Percentiles rank a stretch among this genome's conserved stretches.
Conservation (phyloP, 1,140 invertebrate genomes). For the Aphelinus certus region DNA sequence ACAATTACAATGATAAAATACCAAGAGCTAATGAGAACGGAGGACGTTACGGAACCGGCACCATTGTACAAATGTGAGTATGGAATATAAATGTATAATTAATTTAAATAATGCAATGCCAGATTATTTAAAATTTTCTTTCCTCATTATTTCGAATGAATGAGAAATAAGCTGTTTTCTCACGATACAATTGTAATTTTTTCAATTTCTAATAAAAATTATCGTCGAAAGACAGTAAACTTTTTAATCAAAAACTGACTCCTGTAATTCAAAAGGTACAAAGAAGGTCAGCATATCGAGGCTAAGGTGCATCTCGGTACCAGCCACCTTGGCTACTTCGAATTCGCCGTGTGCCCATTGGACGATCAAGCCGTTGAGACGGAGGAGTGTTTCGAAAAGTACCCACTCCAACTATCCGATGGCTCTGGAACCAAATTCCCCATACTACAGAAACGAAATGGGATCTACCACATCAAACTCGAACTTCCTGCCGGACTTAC, state of each 20-base stretch:
- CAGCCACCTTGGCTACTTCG: slow-evolving; percentile 68
- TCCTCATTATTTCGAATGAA: no score
- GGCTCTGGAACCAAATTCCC: slow-evolving; percentile 45
- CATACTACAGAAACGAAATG: no score
- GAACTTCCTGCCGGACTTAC: slow-evolving; percentile 64
- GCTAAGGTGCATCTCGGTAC: slow-evolving; percentile 65
- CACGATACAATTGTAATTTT: no score
- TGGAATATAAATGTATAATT: not conserved
- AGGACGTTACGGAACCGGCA: slow-evolving; percentile 69
- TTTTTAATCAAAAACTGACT: slow-evolving; percentile 2
- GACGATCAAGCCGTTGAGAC: slow-evolving; percentile 57
- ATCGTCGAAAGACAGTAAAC: no score
- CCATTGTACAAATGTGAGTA: slow-evolving; percentile 59
- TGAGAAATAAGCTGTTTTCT: no score
- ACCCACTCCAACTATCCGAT: slow-evolving; percentile 62
- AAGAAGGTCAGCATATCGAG: slow-evolving; percentile 55
- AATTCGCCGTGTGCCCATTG: slow-evolving; percentile 68
- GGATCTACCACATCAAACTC: slow-evolving; percentile 27
- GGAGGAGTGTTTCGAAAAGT: slow-evolving; percentile 68
- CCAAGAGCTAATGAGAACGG: slow-evolving; percentile 74
- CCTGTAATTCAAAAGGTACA: slow-evolving; percentile 44
- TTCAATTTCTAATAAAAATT: no score
- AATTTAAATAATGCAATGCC: no score
- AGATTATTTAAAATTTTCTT: no score
- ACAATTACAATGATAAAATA: slow-evolving; percentile 61